phyloP scores from a whole-genome alignment of 2,888 invertebrate genomes.

The Iphiclides podalirius region DNA sequence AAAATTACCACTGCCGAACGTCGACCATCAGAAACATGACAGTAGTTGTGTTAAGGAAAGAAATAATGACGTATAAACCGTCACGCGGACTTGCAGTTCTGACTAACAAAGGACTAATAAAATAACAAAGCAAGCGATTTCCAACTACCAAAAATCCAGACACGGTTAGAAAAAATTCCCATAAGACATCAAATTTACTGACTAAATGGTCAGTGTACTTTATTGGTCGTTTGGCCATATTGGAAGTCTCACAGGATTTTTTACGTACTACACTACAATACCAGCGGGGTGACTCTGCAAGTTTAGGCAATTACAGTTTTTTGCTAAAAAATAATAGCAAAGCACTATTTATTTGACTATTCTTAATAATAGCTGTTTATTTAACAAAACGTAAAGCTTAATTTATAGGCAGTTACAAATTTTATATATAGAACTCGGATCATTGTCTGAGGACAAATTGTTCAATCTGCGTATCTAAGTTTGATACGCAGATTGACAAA shows the following conservation, averaged over 20 bases:
- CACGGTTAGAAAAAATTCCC: background rate
- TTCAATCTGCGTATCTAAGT: no score
- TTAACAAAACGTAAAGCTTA: background rate
- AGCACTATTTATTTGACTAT: slow-evolving; percentile 3
- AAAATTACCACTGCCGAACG: no score
- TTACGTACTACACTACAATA: slow-evolving; percentile 3
- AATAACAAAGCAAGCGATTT: background rate
- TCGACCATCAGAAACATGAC: no score
- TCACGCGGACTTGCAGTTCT: background rate
- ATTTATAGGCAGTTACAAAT: no score
- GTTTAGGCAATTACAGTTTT: slow-evolving; percentile 15
- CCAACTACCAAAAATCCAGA: background rate
- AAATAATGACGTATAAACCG: no score
- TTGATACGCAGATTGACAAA: no score
- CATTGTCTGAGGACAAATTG: no score
- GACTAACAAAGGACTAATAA: background rate
- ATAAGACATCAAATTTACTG: background rate
- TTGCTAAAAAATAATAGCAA: slow-evolving; percentile 22
- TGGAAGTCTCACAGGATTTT: slow-evolving; percentile 1
- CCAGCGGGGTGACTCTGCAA: slow-evolving; percentile 1
- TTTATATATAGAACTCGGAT: no score
- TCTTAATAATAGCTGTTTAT: background rate
- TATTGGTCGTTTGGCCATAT: slow-evolving; percentile 2
- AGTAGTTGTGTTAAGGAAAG: no score
- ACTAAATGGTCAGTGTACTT: slow-evolving; percentile 3